phyloP scores from a whole-genome alignment of 2,888 invertebrate genomes.

The Pyrochroa serraticornis region DNA sequence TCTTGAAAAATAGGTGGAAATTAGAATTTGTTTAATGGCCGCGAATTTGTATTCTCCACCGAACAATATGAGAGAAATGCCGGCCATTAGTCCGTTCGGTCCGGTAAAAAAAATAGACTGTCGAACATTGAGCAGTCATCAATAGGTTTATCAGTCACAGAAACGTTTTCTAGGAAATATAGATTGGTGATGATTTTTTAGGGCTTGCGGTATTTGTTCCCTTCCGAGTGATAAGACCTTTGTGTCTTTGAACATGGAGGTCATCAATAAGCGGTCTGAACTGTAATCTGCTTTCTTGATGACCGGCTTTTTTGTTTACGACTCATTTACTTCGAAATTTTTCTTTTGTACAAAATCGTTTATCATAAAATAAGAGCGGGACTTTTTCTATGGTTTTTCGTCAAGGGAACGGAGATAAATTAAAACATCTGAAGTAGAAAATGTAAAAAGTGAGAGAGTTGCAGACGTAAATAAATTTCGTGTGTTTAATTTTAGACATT shows the following conservation, averaged over 20 bases:
- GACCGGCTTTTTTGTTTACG: constrained; percentile 56
- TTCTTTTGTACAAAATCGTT: constrained; percentile 47
- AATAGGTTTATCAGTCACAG: constrained; percentile 57
- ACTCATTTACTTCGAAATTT: constrained; percentile 55
- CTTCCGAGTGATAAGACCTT: constrained; percentile 57
- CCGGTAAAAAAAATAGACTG: constrained; percentile 47
- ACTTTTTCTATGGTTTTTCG: constrained; percentile 37
- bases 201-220: constrained; percentile 54
- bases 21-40: too few relatives aligned
- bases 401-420: constrained; percentile 37
- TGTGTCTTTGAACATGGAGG: constrained; percentile 57
- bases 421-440: constrained; percentile 40
- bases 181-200: constrained; percentile 56
- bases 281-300: constrained; percentile 56
- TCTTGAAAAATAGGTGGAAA: too few relatives aligned
- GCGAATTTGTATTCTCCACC: not conserved
- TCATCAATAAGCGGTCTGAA: constrained; percentile 57
- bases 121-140: constrained; percentile 55
- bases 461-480: constrained; percentile 17
- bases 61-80: not conserved
- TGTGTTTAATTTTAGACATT: constrained; percentile 17
- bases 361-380: constrained; percentile 46
- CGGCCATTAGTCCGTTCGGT: constrained; percentile 1
- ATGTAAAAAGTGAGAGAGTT: constrained; percentile 32
- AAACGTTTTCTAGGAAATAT: constrained; percentile 50